A percentile compares a stretch with the other conserved stretches of the same genome.
Evolutionary conservation across 1,140 invertebrate genomes (phyloP).

Genomic region (Formica exsecta): DNA sequence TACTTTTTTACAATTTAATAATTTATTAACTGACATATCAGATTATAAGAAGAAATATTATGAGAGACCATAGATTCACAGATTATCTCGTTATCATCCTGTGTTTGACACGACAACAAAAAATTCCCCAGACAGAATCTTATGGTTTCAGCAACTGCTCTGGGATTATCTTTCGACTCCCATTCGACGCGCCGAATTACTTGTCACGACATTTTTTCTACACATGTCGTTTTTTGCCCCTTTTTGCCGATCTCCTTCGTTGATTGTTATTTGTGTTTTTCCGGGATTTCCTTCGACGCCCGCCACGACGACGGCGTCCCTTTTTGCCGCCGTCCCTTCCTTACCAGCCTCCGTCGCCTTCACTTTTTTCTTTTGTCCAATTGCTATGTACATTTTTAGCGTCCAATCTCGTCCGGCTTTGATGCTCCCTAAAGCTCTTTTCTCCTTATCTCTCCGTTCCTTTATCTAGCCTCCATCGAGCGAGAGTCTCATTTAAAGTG

Average conservation of each 20-base stretch:
- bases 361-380: slow-evolving; percentile 57
- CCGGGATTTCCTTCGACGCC: slow-evolving; percentile 43
- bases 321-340: slow-evolving; percentile 24
- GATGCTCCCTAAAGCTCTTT: slow-evolving; percentile 62
- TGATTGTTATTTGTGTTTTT: slow-evolving; percentile 65
- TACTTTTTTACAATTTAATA: background rate
- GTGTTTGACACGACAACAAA: slow-evolving; percentile 15
- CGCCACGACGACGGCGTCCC: slow-evolving; percentile 25
- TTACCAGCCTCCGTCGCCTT: slow-evolving; percentile 12
- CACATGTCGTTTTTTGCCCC: background rate
- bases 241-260: slow-evolving; percentile 30
- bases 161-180: slow-evolving; percentile 35
- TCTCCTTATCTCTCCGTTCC: slow-evolving; percentile 54
- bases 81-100: slow-evolving; percentile 10
- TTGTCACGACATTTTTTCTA: slow-evolving; percentile 35
- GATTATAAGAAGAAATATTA: background rate
- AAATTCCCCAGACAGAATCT: slow-evolving; percentile 27
- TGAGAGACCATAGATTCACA: background rate
- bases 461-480: slow-evolving; percentile 54
- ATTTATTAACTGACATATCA: background rate
- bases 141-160: slow-evolving; percentile 14
- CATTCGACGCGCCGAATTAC: slow-evolving; percentile 46
- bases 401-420: slow-evolving; percentile 62
- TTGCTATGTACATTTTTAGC: slow-evolving; percentile 65
- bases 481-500: slow-evolving; percentile 60